Evolutionary conservation across 1,140 invertebrate genomes (phyloP).

Genomic region (Aphis gossypii): DNA sequence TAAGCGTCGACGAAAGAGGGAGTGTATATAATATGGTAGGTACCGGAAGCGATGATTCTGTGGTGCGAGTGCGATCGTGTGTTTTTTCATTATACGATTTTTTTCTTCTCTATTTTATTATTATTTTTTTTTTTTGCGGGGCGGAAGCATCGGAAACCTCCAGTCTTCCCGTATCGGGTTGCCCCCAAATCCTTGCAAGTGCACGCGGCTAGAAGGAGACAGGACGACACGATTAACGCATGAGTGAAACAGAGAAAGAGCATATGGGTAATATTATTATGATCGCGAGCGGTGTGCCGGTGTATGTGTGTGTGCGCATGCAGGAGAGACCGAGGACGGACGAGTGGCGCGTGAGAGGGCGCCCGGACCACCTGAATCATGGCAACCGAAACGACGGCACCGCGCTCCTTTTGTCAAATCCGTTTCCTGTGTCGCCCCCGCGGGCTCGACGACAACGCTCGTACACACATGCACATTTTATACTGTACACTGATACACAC

Average conservation of each 20-base stretch:
- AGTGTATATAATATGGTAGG: not conserved
- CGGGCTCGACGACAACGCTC: not conserved
- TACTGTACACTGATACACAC: not conserved
- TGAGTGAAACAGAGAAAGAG: not conserved
- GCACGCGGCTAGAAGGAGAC: not conserved
- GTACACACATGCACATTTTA: not conserved
- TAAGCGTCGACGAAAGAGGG: not conserved
- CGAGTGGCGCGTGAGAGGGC: slow-evolving; percentile 21
- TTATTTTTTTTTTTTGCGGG: slow-evolving; percentile 31
- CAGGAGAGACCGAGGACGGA: not conserved
- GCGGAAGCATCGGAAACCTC: slow-evolving; percentile 52
- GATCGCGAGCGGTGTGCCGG: not conserved
- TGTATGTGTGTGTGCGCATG: not conserved
- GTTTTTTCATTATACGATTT: slow-evolving; percentile 31
- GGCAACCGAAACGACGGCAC: slow-evolving; percentile 55
- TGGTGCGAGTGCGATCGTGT: slow-evolving; percentile 38
- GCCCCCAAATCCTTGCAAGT: slow-evolving; percentile 52
- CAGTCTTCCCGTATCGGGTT: slow-evolving; percentile 56
- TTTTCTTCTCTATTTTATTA: not conserved
- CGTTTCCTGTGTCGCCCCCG: slow-evolving; percentile 53
- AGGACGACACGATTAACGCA: not conserved
- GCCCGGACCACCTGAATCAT: slow-evolving; percentile 56
- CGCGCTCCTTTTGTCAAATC: slow-evolving; percentile 51
- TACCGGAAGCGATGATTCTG: slow-evolving; percentile 53
- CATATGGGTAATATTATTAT: not conserved